These are phyloP conservation scores for Eurytoma californica DNA, from an alignment of 2,888 invertebrate genomes.

Conservation along the genomic window DNA sequence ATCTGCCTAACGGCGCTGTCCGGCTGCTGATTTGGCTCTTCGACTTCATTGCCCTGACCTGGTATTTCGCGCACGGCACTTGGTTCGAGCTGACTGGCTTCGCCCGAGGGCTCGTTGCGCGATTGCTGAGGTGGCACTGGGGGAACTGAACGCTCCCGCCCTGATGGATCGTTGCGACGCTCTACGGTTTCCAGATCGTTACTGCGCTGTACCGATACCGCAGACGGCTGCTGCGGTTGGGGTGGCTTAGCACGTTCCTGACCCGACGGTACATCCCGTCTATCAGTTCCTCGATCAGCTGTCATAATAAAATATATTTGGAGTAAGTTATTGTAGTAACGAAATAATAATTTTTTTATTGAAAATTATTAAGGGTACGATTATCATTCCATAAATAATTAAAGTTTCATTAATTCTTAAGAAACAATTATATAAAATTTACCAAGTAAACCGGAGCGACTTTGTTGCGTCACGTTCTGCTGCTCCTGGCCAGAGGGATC, in stretches of 20 bases:
- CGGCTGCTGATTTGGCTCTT: conserved; percentile 62
- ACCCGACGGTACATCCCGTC: conserved; percentile 51
- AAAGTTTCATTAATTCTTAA: neutral
- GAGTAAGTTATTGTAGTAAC: neutral
- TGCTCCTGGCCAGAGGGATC: conserved; percentile 72
- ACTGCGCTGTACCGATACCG: conserved; percentile 58
- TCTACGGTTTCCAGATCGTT: conserved; percentile 63
- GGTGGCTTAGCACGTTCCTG: conserved; percentile 64
- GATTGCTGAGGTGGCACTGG: conserved; percentile 66
- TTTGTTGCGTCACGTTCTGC: conserved; percentile 28
- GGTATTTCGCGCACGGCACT: conserved; percentile 68
- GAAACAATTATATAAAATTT: neutral
- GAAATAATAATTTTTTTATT: neutral
- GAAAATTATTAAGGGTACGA: neutral
- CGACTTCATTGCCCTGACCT: conserved; percentile 67
- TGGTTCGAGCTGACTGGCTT: conserved; percentile 65
- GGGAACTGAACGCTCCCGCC: conserved; percentile 70
- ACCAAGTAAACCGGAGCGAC: conserved; percentile 33
- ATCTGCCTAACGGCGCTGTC: conserved; percentile 68
- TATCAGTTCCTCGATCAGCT: conserved; percentile 46
- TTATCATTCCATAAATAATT: neutral
- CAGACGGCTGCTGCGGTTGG: conserved; percentile 60
- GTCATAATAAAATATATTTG: conserved; percentile 20
- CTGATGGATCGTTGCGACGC: conserved; percentile 71
- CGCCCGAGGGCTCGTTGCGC: conserved; percentile 72